Evolutionary conservation across 2,888 invertebrate species (phyloP), one percentile per base, ranked within the genome.

Genomic region (Agrochola litura): DNA sequence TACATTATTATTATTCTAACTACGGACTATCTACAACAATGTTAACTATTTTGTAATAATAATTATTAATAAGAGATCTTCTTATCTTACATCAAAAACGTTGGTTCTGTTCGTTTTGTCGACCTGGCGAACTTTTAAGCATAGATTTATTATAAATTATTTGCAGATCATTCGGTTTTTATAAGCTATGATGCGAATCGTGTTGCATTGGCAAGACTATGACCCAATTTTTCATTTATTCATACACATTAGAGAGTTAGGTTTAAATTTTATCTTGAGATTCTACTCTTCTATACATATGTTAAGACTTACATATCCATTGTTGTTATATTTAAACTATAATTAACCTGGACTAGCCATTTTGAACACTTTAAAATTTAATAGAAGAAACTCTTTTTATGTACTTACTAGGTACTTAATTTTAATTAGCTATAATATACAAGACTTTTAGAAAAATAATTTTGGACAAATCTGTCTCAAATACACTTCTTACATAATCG

Each of bases 91-190:
- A 87, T 82, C 88, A 84, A 84, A 89, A 91, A 93, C 94, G 96
- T 96, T 96, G 96, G 96, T 95, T 94, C 90, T 94, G 95, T 93
- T 95, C 94, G 93, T 95, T 96, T 96, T 96, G 95, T 91, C 92
- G 94, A 96, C 96, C 96, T 96, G 96, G 96, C 92, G 92, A 93
- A 93, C 95, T 96, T 89, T 78, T 91, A 92, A 90, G 90, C 90
- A 89, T 73, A 89, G 71, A 82, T 86, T 86, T 73, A 83, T 87
- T 79, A 88, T 84, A 84, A 84, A 89, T 89, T 85, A 73, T 77
- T 78, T 75, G 82, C 86, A 83, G 58, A 82, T 46, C 82, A 85
- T 85, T 83, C 76, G 10, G 52, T 75, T 70, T 83, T 65, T 73
- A 58, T 22, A 82, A 77, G 83, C 74, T 22, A 61, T 56, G 6